These are phyloP conservation scores for Alviniconcha marisindica DNA, from an alignment of 1,140 invertebrate species.

Conservation along the genomic window DNA sequence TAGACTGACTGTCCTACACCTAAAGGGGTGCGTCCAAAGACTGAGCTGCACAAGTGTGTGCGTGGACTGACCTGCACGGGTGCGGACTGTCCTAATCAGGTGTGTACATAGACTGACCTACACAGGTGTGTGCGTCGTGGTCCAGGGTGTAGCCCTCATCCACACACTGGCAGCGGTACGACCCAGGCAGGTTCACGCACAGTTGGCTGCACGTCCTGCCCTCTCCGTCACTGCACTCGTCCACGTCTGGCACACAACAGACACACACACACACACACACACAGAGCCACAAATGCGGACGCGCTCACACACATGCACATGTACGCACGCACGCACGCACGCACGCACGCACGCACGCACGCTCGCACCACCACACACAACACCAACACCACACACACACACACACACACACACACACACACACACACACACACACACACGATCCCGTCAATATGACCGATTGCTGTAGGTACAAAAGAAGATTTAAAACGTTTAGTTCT, in stretches of 20 bases:
- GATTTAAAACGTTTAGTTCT: too few species aligned
- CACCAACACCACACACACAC: background rate
- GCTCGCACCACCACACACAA: background rate
- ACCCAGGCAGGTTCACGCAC: slow-evolving; percentile 57
- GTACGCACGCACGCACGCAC: slow-evolving; percentile 1
- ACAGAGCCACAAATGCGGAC: background rate
- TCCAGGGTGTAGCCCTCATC: slow-evolving; percentile 55
- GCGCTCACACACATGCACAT: background rate
- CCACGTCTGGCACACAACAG: slow-evolving; percentile 24
- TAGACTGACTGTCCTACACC: too few species aligned
- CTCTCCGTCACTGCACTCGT: slow-evolving; percentile 60
- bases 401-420: background rate
- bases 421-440: slow-evolving; percentile 1
- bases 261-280: slow-evolving; percentile 9
- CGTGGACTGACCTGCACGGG: too few species aligned
- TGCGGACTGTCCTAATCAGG: too few species aligned
- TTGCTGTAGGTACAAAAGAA: too few species aligned
- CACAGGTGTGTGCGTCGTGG: slow-evolving; percentile 72
- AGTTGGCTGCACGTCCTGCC: slow-evolving; percentile 53
- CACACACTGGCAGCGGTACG: slow-evolving; percentile 59
- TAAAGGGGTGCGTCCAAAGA: too few species aligned
- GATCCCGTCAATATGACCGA: too few species aligned
- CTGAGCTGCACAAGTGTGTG: too few species aligned
- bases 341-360: background rate
- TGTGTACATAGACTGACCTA: too few species aligned